Conservation (phyloP, 2,888 invertebrate genomes). For the Drosophila kanekoi region DNA sequence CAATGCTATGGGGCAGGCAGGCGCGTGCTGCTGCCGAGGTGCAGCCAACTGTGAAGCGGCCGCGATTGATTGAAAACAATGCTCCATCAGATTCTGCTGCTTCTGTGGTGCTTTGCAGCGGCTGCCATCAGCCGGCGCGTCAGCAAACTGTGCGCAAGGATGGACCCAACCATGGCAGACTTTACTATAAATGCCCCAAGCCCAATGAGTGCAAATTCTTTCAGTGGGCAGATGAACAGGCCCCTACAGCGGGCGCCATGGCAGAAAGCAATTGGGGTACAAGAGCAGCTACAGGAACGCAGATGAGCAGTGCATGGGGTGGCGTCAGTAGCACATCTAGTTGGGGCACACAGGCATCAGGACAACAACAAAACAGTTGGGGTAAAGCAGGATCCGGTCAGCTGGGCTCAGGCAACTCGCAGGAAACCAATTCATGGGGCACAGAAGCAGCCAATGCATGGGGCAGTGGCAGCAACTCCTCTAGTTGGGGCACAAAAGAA, state of each 20-base stretch:
- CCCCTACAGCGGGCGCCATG: background rate
- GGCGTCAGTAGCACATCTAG: background rate
- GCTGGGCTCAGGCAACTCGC: background rate
- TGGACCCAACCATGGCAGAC: conserved; percentile 93
- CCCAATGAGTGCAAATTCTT: conserved; percentile 91
- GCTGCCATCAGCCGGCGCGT: conserved; percentile 78
- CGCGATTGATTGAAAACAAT: conserved; percentile 19
- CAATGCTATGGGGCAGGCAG: conserved; percentile 64
- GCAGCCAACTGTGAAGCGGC: conserved; percentile 45
- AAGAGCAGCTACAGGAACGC: background rate
- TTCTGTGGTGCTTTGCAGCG: conserved; percentile 66
- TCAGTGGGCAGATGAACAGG: conserved; percentile 89
- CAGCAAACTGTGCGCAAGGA: conserved; percentile 90
- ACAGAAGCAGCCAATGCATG: background rate
- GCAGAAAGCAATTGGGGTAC: conserved; percentile 3
- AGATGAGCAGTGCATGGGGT: no score
- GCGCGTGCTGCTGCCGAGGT: conserved; percentile 38
- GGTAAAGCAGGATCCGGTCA: background rate
- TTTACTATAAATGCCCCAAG: conserved; percentile 91
- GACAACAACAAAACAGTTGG: background rate
- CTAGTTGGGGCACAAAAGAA: conserved; percentile 16
- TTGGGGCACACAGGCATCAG: background rate
- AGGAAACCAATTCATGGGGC: conserved; percentile 15
- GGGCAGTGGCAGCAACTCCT: background rate
- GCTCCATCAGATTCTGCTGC: background rate